phyloP scores from a whole-genome alignment of 1,140 invertebrate genomes.

The Pygmarrhopalites habei region DNA sequence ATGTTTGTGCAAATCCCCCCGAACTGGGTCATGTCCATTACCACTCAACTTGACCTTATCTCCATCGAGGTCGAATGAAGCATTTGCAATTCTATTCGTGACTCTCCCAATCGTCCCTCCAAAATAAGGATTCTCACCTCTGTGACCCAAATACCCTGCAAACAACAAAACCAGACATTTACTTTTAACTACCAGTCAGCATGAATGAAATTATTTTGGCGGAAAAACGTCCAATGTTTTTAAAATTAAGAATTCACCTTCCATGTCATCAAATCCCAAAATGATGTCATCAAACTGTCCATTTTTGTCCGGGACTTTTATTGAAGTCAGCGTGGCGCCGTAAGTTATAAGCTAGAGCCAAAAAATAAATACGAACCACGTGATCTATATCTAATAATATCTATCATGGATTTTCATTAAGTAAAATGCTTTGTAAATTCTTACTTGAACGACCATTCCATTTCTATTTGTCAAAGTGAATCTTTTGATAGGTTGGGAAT shows the following conservation, averaged over 20 bases:
- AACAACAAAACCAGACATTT: too few relatives aligned
- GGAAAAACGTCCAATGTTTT: too few relatives aligned
- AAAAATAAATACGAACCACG: too few relatives aligned
- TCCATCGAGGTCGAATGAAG: constrained; percentile 60
- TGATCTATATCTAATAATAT: too few relatives aligned
- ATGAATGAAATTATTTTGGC: too few relatives aligned
- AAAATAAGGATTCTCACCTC: constrained; percentile 63
- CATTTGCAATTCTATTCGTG: constrained; percentile 72
- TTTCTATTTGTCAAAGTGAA: constrained; percentile 55
- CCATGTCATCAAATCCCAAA: constrained; percentile 67
- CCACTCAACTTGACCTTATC: constrained; percentile 54
- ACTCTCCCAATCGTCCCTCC: constrained; percentile 81
- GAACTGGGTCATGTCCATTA: too few relatives aligned
- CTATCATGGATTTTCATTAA: background rate
- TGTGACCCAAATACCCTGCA: constrained; percentile 55
- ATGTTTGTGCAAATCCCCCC: too few relatives aligned
- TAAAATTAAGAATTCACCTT: too few relatives aligned
- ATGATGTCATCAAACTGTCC: constrained; percentile 62
- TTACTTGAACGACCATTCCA: constrained; percentile 51
- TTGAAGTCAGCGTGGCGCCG: constrained; percentile 68
- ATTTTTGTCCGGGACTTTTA: constrained; percentile 62
- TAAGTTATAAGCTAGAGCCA: constrained; percentile 56
- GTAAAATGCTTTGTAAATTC: constrained; percentile 15
- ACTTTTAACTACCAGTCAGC: too few relatives aligned
- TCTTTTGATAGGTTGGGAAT: constrained; percentile 35